phyloP scores from a whole-genome alignment of 2,113 vertebrate genomes.

The Epinephelus lanceolatus region DNA sequence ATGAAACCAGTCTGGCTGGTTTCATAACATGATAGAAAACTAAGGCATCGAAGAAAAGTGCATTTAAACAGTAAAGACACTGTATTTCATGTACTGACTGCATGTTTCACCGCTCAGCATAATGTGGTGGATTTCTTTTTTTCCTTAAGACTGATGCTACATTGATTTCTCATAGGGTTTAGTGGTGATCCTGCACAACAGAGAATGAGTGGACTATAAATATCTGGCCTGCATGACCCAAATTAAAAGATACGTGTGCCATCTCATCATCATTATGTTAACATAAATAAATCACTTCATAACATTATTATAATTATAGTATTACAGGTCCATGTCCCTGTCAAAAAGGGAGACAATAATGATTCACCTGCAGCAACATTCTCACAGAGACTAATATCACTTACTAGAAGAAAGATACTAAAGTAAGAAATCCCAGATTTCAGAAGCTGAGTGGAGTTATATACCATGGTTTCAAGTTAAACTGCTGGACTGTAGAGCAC shows the following conservation, averaged over 20 bases:
- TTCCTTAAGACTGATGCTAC: conserved; percentile 50
- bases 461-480: conserved; percentile 38
- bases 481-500: conserved; percentile 54
- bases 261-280: conserved; percentile 26
- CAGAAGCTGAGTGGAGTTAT: conserved; percentile 31
- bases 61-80: conserved; percentile 46
- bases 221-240: conserved; percentile 22
- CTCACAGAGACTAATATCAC: conserved; percentile 73
- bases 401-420: conserved; percentile 53
- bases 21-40: conserved; percentile 44
- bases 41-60: conserved; percentile 66
- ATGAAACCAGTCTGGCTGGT: conserved; percentile 41
- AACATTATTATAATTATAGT: conserved; percentile 3
- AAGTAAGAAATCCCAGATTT: conserved; percentile 64
- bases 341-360: conserved; percentile 38
- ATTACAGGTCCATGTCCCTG: conserved; percentile 16
- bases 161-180: conserved; percentile 22
- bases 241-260: conserved; percentile 6
- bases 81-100: conserved; percentile 26
- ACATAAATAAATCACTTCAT: conserved; percentile 33
- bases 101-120: conserved; percentile 34
- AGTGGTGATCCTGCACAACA: conserved; percentile 39
- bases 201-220: not conserved
- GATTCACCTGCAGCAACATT: conserved; percentile 52
- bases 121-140: conserved; percentile 20